These are phyloP conservation scores for Sternotherus odoratus DNA, from an alignment of 2,797 vertebrate genomes.

Conservation along the genomic window DNA sequence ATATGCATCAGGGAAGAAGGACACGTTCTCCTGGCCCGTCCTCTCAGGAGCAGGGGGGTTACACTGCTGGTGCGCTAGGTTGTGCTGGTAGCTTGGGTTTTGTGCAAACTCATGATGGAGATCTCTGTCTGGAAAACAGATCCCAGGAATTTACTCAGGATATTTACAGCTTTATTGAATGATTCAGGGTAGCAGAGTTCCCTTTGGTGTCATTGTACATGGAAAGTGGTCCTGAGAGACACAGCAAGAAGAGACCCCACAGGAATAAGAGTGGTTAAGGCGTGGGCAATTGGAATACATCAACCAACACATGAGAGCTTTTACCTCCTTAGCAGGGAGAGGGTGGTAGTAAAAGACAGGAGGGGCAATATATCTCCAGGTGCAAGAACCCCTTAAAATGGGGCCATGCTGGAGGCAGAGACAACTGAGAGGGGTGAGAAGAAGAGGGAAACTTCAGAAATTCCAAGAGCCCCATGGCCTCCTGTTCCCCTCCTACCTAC, in stretches of 20 bases:
- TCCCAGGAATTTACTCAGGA: neutral
- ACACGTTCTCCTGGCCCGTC: accelerated
- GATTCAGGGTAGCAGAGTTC: neutral
- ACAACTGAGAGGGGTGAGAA: neutral
- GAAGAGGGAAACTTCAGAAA: neutral
- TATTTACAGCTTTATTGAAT: accelerated
- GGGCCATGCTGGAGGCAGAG: neutral
- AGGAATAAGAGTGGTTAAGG: accelerated
- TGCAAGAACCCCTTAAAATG: neutral
- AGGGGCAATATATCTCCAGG: neutral
- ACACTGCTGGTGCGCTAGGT: conserved; percentile 18
- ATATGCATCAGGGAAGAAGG: neutral
- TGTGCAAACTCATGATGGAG: neutral
- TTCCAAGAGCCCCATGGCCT: neutral
- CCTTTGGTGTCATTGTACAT: neutral
- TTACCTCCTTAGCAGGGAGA: neutral
- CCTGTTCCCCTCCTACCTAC: neutral
- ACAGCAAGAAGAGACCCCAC: neutral
- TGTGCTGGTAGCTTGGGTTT: conserved; percentile 1
- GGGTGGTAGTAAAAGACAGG: neutral
- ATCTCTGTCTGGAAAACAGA: conserved; percentile 27
- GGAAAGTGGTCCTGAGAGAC: neutral
- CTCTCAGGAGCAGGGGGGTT: neutral
- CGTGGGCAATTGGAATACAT: neutral
- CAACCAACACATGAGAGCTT: accelerated